Base-by-base conservation (phyloP, 2,113 vertebrate genomes). In the Acinonyx jubatus region DNA sequence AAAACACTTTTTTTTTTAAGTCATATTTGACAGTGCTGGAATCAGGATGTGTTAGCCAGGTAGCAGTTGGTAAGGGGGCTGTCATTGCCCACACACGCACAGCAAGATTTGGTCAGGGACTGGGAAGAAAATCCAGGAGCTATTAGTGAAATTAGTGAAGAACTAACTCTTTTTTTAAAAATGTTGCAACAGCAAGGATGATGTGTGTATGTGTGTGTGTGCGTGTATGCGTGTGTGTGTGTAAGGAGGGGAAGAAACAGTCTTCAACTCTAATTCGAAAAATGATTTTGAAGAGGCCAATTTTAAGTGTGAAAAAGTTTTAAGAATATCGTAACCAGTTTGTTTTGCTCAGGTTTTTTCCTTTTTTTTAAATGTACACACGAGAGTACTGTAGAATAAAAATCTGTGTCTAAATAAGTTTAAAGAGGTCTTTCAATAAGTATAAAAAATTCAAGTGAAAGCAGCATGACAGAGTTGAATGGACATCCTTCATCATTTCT, bases 361-460 rank as follows among this genome's bases (percentile, higher is more conserved):
- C 48, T 31, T 38, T 87, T 83, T 94, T 96, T 78, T 57, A 38
- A 12, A 74, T 88, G 21, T 36, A 85, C 7, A 25, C 38, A 83
- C 38, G 45, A 68, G 73, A 91, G 48, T 87, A 74, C 83, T 68
- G 38, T n/a, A 90, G 65, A 71, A 45, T 87, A 91, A 93, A 84
- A 95, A 61, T 36, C 81, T 84, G 27, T 81, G n/a, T 93, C 71
- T 91, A 96, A 95, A 76, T 84, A 98, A 80, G n/a, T 74, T 83
- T 91, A 73, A 93, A 95, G 83, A 82, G 50, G 92, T 94, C 21
- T 97, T 96, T 96, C n/a, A 89, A 36, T 94, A 91, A 94, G 25
- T 76, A 55, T 87, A 68, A 83, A 89, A 92, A 82, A 79, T 78
- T 92, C 63, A 96, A 74, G 65, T 83, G 81, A 94, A 91, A 91